Evolutionary conservation across 2,797 vertebrate genomes (phyloP).

Genomic region (Petrocephalus sullivani): DNA sequence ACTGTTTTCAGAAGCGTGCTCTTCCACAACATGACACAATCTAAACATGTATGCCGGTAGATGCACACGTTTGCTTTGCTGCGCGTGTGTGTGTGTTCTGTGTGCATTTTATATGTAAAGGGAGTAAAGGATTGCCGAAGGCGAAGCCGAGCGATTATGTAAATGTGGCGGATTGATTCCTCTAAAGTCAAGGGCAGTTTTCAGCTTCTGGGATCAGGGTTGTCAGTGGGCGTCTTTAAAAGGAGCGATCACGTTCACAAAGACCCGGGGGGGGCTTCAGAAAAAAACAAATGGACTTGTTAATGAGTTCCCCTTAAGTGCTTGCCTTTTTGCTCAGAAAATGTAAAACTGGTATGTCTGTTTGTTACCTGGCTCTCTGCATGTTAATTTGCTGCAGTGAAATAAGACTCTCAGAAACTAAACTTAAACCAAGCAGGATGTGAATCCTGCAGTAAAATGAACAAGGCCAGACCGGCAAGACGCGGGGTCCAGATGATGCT

Average conservation of each 20-base stretch:
- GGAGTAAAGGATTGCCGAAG: neutral
- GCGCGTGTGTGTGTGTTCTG: neutral
- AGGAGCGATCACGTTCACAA: neutral
- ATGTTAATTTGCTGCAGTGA: neutral
- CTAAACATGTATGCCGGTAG: neutral
- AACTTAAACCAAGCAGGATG: neutral
- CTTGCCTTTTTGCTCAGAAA: neutral
- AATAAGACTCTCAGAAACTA: neutral
- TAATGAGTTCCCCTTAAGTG: constrained; percentile 17
- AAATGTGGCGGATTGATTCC: neutral
- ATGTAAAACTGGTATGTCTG: neutral
- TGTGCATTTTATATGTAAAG: neutral
- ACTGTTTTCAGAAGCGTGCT: neutral
- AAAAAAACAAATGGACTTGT: neutral
- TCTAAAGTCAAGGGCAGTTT: constrained; percentile 16
- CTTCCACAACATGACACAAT: neutral
- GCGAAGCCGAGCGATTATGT: neutral
- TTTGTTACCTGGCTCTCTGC: neutral
- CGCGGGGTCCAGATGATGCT: neutral
- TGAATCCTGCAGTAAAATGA: neutral
- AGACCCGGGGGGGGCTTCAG: neutral
- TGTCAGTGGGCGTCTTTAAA: neutral
- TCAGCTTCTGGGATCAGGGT: neutral
- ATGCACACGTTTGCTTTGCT: neutral
- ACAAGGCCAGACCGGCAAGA: neutral